These are phyloP conservation scores for Dexiosoma caninum DNA, from an alignment of 2,888 invertebrate genomes.

Conservation along the genomic window DNA sequence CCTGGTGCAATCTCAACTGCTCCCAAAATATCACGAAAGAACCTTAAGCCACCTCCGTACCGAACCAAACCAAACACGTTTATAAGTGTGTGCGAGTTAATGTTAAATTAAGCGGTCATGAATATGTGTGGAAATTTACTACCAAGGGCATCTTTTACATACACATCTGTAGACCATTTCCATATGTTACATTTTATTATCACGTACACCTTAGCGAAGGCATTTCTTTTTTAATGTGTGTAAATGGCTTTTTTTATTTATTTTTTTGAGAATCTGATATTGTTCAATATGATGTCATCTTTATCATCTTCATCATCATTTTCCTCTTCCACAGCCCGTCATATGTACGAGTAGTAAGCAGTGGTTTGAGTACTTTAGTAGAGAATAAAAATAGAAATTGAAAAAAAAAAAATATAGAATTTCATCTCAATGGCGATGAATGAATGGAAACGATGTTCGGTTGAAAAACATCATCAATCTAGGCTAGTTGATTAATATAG, in stretches of 20 bases:
- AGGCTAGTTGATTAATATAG: slow-evolving; percentile 33
- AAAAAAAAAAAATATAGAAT: slow-evolving; percentile 37
- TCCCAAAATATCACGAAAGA: no score
- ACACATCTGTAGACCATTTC: no score
- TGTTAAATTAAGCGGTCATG: no score
- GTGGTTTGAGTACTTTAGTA: slow-evolving; percentile 6
- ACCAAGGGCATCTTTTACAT: no score
- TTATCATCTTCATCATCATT: slow-evolving; percentile 42
- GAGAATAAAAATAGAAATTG: background rate
- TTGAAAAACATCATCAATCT: slow-evolving; percentile 35
- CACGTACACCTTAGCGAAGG: background rate
- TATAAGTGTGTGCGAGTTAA: no score
- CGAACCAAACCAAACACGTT: no score
- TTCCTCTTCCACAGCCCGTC: background rate
- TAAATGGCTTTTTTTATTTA: no score
- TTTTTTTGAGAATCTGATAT: slow-evolving; percentile 58
- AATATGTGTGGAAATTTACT: no score
- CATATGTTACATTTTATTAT: background rate
- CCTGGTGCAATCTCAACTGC: no score
- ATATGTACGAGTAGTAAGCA: background rate
- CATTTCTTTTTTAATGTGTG: slow-evolving; percentile 7
- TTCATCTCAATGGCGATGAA: slow-evolving; percentile 40
- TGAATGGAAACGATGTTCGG: slow-evolving; percentile 24
- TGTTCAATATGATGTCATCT: slow-evolving; percentile 59
- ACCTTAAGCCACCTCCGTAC: no score